Conservation (phyloP, 2,888 invertebrate species). For the Eretmocerus hayati region DNA sequence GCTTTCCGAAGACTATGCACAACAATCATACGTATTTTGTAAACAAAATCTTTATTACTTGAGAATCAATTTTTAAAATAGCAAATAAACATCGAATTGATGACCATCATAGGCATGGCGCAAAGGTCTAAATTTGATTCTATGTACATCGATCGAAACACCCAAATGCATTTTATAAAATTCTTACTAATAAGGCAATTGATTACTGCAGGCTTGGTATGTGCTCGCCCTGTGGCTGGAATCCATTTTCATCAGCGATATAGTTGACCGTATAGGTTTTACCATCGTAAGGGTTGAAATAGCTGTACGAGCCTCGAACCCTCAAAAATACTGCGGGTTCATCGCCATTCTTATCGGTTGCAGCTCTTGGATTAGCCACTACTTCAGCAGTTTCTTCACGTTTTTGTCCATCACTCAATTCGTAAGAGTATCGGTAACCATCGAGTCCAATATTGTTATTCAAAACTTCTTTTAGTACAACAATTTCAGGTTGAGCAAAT, state of each 20-base stretch:
- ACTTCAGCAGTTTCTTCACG: constrained; percentile 13
- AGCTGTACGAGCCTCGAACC: constrained; percentile 31
- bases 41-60: too few species aligned
- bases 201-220: too few species aligned
- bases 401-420: neutral
- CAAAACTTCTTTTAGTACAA: neutral
- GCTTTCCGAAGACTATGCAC: too few species aligned
- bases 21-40: too few species aligned
- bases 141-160: too few species aligned
- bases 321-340: constrained; percentile 21
- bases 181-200: too few species aligned
- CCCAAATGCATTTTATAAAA: too few species aligned
- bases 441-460: constrained; percentile 9
- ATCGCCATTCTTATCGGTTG: constrained; percentile 23
- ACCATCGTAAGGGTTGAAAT: constrained; percentile 26
- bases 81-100: too few species aligned
- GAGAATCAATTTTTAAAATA: too few species aligned
- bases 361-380: neutral
- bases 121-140: too few species aligned
- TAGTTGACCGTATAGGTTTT: constrained; percentile 29
- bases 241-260: constrained; percentile 31
- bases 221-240: constrained; percentile 31
- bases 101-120: too few species aligned
- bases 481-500: too few species aligned
- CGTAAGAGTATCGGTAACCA: constrained; percentile 1